Conservation (phyloP, 2,888 invertebrate species). For the Trisateles emortualis region DNA sequence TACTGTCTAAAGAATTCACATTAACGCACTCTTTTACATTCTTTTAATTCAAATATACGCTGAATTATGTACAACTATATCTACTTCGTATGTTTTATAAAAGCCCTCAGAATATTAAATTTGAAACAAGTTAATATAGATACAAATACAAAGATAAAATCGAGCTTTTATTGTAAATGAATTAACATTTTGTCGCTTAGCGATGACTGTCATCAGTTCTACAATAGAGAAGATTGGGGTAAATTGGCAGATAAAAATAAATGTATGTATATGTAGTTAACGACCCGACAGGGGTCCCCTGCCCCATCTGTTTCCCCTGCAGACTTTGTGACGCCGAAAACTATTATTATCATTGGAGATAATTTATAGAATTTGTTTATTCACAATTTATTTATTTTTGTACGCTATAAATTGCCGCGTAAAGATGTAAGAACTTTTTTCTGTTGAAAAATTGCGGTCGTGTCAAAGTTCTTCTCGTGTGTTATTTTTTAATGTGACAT, state of each 20-base stretch:
- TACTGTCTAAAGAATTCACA: constrained; percentile 44
- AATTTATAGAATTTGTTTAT: constrained; percentile 51
- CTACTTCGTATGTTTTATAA: neutral
- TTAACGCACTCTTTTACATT: constrained; percentile 40
- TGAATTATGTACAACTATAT: constrained; percentile 7
- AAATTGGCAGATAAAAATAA: constrained; percentile 84
- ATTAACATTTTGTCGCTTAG: constrained; percentile 57
- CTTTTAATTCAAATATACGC: constrained; percentile 31
- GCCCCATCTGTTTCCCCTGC: constrained; percentile 70
- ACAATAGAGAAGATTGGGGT: constrained; percentile 81
- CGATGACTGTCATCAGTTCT: constrained; percentile 72
- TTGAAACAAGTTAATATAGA: neutral
- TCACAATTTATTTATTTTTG: constrained; percentile 34
- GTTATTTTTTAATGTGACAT: constrained; percentile 43
- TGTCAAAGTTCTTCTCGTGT: constrained; percentile 38
- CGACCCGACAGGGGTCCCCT: constrained; percentile 71
- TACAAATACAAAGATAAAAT: constrained; percentile 21
- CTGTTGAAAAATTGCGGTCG: constrained; percentile 34
- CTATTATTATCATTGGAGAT: constrained; percentile 64
- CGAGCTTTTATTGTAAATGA: constrained; percentile 29
- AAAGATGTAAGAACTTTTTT: constrained; percentile 35
- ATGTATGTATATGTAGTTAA: constrained; percentile 81
- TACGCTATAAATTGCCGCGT: constrained; percentile 36
- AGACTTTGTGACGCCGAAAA: constrained; percentile 75
- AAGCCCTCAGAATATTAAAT: neutral